A percentile compares a stretch with the other conserved stretches of the same genome.
Evolutionary conservation across 2,888 invertebrate genomes (phyloP).

Genomic region (Erebia epiphron): DNA sequence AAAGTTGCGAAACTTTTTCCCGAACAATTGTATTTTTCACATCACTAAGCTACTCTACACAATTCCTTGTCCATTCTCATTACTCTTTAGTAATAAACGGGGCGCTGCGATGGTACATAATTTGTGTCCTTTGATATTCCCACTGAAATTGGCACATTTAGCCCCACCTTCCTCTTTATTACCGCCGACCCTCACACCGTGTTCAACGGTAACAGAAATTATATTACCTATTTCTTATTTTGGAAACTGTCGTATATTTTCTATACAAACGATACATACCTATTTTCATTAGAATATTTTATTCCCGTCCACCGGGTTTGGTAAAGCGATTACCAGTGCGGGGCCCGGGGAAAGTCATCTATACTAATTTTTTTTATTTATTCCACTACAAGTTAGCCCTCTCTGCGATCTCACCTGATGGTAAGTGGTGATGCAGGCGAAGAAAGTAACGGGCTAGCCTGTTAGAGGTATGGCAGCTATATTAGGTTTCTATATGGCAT

Average conservation of each 20-base stretch:
- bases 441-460: too few relatives aligned
- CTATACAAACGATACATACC: background rate
- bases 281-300: background rate
- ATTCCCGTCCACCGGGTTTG: background rate
- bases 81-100: slow-evolving; percentile 45
- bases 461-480: too few relatives aligned
- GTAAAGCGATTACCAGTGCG: too few relatives aligned
- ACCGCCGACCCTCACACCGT: slow-evolving; percentile 37
- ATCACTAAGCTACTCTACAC: slow-evolving; percentile 27
- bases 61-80: slow-evolving; percentile 39
- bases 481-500: too few relatives aligned
- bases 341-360: too few relatives aligned
- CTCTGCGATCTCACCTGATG: too few relatives aligned
- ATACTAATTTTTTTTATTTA: too few relatives aligned
- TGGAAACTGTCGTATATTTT: slow-evolving; percentile 9
- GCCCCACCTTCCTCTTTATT: slow-evolving; percentile 42
- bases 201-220: slow-evolving; percentile 31
- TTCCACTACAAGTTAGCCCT: too few relatives aligned
- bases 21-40: too few relatives aligned
- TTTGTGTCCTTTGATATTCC: slow-evolving; percentile 49
- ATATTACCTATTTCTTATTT: slow-evolving; percentile 24
- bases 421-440: too few relatives aligned
- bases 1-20: too few relatives aligned
- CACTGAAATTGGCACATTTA: slow-evolving; percentile 44
- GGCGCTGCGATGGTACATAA: slow-evolving; percentile 45